Percentiles rank a stretch among this genome's conserved stretches.
Conservation (phyloP, 1,140 invertebrate genomes). For the Drosophila pallidifrons region DNA sequence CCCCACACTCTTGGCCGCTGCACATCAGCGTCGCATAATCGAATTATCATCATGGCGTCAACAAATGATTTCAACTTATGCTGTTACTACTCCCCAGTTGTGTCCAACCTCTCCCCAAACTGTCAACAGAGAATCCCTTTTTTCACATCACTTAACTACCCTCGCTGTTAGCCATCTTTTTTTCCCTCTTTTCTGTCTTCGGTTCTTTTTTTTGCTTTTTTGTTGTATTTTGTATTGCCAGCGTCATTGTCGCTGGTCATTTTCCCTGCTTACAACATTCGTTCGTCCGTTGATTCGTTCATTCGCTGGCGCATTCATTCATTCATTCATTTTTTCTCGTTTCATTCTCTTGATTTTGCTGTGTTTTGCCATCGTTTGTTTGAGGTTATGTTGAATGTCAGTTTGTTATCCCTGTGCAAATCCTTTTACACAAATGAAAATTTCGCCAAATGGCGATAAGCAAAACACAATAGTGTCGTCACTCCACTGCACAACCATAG, state of each 20-base stretch:
- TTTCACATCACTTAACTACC: slow-evolving; percentile 70
- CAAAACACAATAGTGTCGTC: slow-evolving; percentile 73
- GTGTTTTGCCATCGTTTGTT: slow-evolving; percentile 66
- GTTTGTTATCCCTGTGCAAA: slow-evolving; percentile 83
- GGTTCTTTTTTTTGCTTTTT: slow-evolving; percentile 22
- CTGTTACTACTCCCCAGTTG: slow-evolving; percentile 23
- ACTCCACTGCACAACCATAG: slow-evolving; percentile 1
- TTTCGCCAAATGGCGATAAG: slow-evolving; percentile 82
- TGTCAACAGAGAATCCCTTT: slow-evolving; percentile 62
- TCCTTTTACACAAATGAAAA: slow-evolving; percentile 85
- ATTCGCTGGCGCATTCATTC: slow-evolving; percentile 24
- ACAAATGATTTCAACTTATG: slow-evolving; percentile 80
- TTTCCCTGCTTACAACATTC: slow-evolving; percentile 70
- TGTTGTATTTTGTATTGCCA: slow-evolving; percentile 54
- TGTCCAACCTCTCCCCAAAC: slow-evolving; percentile 20
- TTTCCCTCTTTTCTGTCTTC: slow-evolving; percentile 24
- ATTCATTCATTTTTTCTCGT: slow-evolving; percentile 33
- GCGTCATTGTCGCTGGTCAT: slow-evolving; percentile 79
- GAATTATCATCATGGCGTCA: slow-evolving; percentile 83
- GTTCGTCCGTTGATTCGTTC: slow-evolving; percentile 41
- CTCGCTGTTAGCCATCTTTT: slow-evolving; percentile 41
- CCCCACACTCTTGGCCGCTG: slow-evolving; percentile 24
- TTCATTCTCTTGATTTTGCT: slow-evolving; percentile 50
- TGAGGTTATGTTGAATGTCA: slow-evolving; percentile 83
- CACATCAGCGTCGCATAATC: slow-evolving; percentile 62